A percentile compares a stretch with the other conserved stretches of the same genome.
Evolutionary conservation across 35 echinoderm and acorn worm genomes (phyloP).

Genomic region (Ophiothrix spiculata): DNA sequence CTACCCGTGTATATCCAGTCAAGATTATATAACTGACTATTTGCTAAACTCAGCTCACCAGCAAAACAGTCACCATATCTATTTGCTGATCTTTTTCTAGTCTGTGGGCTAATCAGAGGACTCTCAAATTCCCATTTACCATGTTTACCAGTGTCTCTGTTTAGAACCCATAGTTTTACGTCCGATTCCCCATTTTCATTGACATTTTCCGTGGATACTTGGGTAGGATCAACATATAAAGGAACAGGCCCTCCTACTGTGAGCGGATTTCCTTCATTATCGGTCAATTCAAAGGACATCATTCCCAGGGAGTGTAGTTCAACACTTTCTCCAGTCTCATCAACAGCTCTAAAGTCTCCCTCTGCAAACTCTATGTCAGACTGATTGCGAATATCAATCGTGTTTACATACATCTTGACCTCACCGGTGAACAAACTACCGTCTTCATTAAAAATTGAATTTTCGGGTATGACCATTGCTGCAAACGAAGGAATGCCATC

Average conservation of each 20-base stretch:
- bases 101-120: background rate
- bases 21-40: background rate
- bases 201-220: background rate
- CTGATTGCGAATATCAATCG: background rate
- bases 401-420: background rate
- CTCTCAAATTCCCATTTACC: background rate
- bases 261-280: background rate
- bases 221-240: background rate
- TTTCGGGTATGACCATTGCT: background rate
- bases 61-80: background rate
- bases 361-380: background rate
- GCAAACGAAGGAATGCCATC: background rate
- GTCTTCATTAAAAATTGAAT: background rate
- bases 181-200: background rate
- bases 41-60: background rate
- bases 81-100: background rate
- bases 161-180: background rate
- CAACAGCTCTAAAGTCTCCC: background rate
- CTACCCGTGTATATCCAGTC: background rate
- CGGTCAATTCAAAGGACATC: background rate
- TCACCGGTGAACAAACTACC: background rate
- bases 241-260: background rate
- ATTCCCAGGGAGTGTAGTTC: background rate
- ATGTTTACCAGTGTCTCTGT: background rate
- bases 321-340: background rate